Conservation (phyloP, 1,140 invertebrate species). For the Delia radicum region DNA sequence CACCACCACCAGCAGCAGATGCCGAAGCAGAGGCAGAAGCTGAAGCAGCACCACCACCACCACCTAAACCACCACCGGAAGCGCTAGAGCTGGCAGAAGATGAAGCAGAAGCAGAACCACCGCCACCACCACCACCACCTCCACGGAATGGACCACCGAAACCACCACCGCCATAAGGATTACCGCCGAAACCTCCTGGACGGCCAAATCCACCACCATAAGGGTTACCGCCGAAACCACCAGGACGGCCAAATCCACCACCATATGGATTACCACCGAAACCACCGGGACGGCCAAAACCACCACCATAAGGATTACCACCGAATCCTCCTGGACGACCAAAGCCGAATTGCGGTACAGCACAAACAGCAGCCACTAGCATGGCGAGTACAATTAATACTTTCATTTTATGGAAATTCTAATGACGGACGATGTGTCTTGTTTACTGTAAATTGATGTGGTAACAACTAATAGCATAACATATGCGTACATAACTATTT, state of each 20-base stretch:
- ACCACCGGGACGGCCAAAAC: conserved; percentile 8
- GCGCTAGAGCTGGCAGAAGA: conserved; percentile 7
- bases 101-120: conserved; percentile 9
- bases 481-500: conserved; percentile 34
- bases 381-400: conserved; percentile 36
- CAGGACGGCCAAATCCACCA: conserved; percentile 5
- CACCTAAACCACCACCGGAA: not conserved
- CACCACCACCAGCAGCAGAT: not conserved
- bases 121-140: conserved; percentile 14
- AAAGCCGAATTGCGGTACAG: conserved; percentile 27
- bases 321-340: conserved; percentile 11
- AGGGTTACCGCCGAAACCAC: conserved; percentile 3
- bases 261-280: conserved; percentile 8
- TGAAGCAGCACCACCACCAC: not conserved
- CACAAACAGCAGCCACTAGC: conserved; percentile 25
- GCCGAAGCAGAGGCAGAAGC: conserved; percentile 15
- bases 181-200: conserved; percentile 2
- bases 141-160: conserved; percentile 17
- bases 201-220: not conserved
- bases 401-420: conserved; percentile 34
- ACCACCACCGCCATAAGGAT: not conserved
- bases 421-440: not conserved
- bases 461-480: conserved; percentile 37
- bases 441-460: not conserved
- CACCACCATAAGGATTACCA: not conserved